These are phyloP conservation scores for Diogma glabrata DNA, from an alignment of 2,888 invertebrate species.

Conservation along the genomic window DNA sequence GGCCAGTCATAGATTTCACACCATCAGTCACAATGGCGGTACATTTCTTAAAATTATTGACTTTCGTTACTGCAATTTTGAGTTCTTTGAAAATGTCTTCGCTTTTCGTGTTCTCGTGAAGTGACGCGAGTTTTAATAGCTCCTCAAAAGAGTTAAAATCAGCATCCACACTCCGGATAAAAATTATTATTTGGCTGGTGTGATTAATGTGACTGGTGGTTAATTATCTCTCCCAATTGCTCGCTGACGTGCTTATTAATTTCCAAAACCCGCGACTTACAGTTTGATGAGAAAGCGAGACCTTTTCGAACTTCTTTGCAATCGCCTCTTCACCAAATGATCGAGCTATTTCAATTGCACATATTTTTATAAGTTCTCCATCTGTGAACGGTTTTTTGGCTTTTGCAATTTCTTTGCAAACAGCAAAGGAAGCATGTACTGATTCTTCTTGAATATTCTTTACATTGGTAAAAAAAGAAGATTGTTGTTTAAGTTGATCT, in stretches of 20 bases:
- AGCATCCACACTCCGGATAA: constrained; percentile 1
- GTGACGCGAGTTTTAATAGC: constrained; percentile 2
- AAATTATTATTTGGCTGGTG: constrained; percentile 1
- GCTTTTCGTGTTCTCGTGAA: not conserved
- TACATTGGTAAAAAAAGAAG: not conserved
- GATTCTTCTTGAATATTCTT: not conserved
- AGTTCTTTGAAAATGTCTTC: constrained; percentile 5
- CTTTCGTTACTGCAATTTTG: not conserved
- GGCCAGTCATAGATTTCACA: constrained; percentile 16
- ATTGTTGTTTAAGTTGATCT: not conserved
- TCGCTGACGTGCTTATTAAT: not conserved
- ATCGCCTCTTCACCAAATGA: constrained; percentile 16
- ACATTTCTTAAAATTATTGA: constrained; percentile 1
- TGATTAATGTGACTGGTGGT: not conserved
- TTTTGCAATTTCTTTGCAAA: constrained; percentile 15
- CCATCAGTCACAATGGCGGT: constrained; percentile 17
- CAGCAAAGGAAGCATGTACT: constrained; percentile 15
- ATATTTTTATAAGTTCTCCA: constrained; percentile 14
- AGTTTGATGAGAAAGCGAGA: constrained; percentile 17
- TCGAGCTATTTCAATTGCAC: constrained; percentile 13
- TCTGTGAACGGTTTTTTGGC: constrained; percentile 17
- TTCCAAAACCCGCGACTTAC: constrained; percentile 7
- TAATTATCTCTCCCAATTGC: not conserved
- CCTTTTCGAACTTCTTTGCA: constrained; percentile 16
- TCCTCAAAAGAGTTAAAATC: constrained; percentile 4